Evolutionary conservation across 2,888 invertebrate genomes (phyloP), one percentile per base, ranked within the genome.

Genomic region (Didymodactylos carnosus): DNA sequence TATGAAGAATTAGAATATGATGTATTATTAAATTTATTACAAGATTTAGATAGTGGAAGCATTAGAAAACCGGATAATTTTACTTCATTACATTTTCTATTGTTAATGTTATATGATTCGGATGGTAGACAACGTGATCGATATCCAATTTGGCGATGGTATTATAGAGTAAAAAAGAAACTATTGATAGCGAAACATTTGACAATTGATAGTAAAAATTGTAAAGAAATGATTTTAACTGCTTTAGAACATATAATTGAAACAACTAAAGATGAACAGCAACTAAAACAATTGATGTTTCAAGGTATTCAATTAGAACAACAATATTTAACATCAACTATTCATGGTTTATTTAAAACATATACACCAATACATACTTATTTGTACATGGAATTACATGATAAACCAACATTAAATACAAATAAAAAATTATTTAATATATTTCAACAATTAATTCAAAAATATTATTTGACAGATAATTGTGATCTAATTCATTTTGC

Each of bases 401-500:
- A 62, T 29, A 35, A 19, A n/a, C 62, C 62, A 35, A 62, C 35
- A 19, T 6, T 62, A 35, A 62, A 62, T 62, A 35, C 29, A 62
- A 19, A 62, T n/a, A 10, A 2, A 3, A 62, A 62, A 29, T 8
- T 62, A 19, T 62, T 35, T 29, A 4, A 35, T 35, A 2, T 35
- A n/a, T 62, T 62, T 19, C 35, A 62, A 62, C 11, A 29, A 35
- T 19, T 11, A 1, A 35, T 62, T 35, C 8, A n/a, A 35, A 35
- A 35, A 62, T 62, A 35, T 11, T 35, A 8, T 19, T 35, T 3
- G 11, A n/a, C 10, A 35, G 62, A 62, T 11, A n/a, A 35, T 62
- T 62, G 62, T 62, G 62, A 62, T 62, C n/a, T 62, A n/a, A 62
- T 62, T 35, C 62, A 62, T 62, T 62, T 62, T n/a, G 62, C 35